These are phyloP conservation scores for Apodemia zela DNA, from an alignment of 2,888 invertebrate species.

Conservation along the genomic window DNA sequence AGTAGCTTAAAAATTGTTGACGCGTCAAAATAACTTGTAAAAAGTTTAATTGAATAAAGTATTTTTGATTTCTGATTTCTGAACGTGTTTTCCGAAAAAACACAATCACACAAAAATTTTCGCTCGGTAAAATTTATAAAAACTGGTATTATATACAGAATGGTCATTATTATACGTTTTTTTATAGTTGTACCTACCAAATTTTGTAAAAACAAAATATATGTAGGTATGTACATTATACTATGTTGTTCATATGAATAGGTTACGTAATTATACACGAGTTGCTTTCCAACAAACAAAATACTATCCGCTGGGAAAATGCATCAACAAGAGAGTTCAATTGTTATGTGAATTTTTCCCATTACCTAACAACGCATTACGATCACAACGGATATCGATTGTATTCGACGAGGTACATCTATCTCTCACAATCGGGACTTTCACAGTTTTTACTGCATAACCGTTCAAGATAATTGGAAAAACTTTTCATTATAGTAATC, in stretches of 20 bases:
- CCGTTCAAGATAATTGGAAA: constrained; percentile 28
- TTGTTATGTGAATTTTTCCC: constrained; percentile 54
- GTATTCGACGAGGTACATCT: constrained; percentile 51
- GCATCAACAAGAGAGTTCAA: constrained; percentile 52
- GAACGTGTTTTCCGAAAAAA: no score
- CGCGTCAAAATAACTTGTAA: no score
- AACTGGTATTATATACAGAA: no score
- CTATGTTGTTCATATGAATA: neutral
- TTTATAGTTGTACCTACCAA: neutral
- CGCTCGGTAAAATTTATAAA: no score
- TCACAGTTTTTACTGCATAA: constrained; percentile 53
- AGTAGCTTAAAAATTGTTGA: no score
- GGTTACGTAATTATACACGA: constrained; percentile 23
- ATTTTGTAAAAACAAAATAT: neutral
- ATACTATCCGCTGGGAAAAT: constrained; percentile 51
- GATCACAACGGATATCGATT: constrained; percentile 72
- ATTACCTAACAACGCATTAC: constrained; percentile 66
- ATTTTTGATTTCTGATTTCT: no score
- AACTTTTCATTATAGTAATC: neutral
- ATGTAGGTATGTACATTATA: neutral
- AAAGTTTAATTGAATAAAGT: no score
- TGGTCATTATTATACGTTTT: neutral
- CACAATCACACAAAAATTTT: no score
- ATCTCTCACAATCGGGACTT: constrained; percentile 53
- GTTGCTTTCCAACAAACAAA: constrained; percentile 53